A percentile compares a stretch with the other conserved stretches of the same genome.
These are phyloP conservation scores for Phania funesta DNA, from an alignment of 2,888 invertebrate species.

Conservation along the genomic window DNA sequence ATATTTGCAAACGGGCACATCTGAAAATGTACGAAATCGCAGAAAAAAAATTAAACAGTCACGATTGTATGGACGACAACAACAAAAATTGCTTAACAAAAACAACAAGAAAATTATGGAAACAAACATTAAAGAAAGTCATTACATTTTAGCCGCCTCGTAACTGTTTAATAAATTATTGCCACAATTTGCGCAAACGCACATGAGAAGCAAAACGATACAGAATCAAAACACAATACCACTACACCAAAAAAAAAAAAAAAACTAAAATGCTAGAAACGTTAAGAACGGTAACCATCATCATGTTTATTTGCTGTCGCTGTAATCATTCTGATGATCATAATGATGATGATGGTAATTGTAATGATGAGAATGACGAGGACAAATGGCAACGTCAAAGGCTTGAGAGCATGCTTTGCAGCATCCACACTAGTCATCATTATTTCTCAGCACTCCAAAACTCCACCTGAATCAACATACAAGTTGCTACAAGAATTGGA, in stretches of 20 bases:
- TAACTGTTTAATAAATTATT: conserved; percentile 70
- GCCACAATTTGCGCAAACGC: conserved; percentile 71
- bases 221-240: background rate
- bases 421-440: conserved; percentile 35
- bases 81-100: conserved; percentile 28
- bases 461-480: conserved; percentile 62
- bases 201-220: conserved; percentile 58
- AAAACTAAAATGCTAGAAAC: background rate
- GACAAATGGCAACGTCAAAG: conserved; percentile 53
- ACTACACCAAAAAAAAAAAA: background rate
- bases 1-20: background rate
- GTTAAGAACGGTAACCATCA: conserved; percentile 42
- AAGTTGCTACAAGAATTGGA: conserved; percentile 38
- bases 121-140: conserved; percentile 67
- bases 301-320: conserved; percentile 39
- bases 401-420: conserved; percentile 22
- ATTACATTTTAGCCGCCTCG: conserved; percentile 68
- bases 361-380: conserved; percentile 57
- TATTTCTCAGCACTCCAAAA: conserved; percentile 35
- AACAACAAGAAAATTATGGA: conserved; percentile 52
- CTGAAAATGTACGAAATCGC: background rate
- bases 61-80: conserved; percentile 34
- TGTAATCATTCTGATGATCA: conserved; percentile 10
- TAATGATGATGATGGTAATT: conserved; percentile 51
- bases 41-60: conserved; percentile 34